A percentile compares a stretch with the other conserved stretches of the same genome.
These are phyloP conservation scores for Cataglyphis hispanica DNA, from an alignment of 1,140 invertebrate species.

Conservation along the genomic window DNA sequence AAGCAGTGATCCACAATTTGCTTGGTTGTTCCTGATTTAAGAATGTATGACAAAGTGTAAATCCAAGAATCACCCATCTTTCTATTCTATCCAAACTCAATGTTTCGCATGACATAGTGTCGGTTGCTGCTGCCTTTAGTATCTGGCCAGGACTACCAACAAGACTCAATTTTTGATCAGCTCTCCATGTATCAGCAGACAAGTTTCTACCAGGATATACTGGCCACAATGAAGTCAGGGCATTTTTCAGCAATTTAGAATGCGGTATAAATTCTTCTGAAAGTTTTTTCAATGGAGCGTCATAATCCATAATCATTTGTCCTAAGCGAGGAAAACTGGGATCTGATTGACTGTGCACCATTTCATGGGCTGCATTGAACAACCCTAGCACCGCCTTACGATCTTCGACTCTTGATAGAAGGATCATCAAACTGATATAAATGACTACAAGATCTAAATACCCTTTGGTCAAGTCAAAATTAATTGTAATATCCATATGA, in stretches of 20 bases:
- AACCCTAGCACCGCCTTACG: slow-evolving; percentile 98
- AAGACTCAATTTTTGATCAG: slow-evolving; percentile 97
- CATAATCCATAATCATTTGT: slow-evolving; percentile 99
- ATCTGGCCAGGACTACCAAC: slow-evolving; percentile 96
- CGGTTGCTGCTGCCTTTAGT: slow-evolving; percentile 97
- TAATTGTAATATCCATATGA: slow-evolving; percentile 97
- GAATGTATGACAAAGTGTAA: slow-evolving; percentile 95
- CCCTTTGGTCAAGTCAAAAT: slow-evolving; percentile 98
- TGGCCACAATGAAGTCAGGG: slow-evolving; percentile 94
- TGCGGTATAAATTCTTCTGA: slow-evolving; percentile 99
- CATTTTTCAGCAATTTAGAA: slow-evolving; percentile 94
- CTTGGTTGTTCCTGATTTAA: slow-evolving; percentile 93
- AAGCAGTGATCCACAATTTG: slow-evolving; percentile 96
- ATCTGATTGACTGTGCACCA: slow-evolving; percentile 96
- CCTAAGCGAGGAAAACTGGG: slow-evolving; percentile 97
- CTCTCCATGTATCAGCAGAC: slow-evolving; percentile 97
- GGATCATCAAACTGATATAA: slow-evolving; percentile 98
- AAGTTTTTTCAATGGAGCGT: slow-evolving; percentile 97
- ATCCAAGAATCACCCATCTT: slow-evolving; percentile 98
- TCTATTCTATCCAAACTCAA: slow-evolving; percentile 98
- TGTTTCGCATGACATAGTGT: slow-evolving; percentile 99
- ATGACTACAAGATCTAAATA: slow-evolving; percentile 98
- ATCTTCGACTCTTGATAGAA: slow-evolving; percentile 98
- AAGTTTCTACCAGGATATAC: slow-evolving; percentile 96
- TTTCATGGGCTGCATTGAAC: slow-evolving; percentile 99